Evolutionary conservation across 2,888 invertebrate genomes (phyloP).

Genomic region (Cylloceria caligata): DNA sequence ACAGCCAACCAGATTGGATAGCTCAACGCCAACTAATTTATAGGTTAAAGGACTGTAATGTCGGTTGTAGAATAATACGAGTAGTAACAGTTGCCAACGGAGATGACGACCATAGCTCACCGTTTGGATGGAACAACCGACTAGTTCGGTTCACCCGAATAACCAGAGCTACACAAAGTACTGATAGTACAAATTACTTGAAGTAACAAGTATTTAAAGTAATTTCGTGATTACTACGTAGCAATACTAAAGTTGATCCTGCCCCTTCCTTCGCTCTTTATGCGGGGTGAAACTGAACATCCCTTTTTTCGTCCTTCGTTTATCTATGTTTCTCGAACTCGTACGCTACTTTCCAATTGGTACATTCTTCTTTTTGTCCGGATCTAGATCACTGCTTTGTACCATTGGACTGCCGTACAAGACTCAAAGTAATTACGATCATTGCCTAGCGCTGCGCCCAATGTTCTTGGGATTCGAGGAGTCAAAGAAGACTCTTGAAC

Average conservation of each 20-base stretch:
- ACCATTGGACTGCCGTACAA: background rate
- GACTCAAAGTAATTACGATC: constrained; percentile 20
- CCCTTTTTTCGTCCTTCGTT: constrained; percentile 46
- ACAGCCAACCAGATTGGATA: background rate
- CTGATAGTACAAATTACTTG: too few species aligned
- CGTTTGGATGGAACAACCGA: too few species aligned
- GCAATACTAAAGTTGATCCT: constrained; percentile 46
- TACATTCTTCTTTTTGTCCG: constrained; percentile 24
- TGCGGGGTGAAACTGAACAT: constrained; percentile 37
- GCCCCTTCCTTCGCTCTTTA: background rate
- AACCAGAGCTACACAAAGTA: too few species aligned
- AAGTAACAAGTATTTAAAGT: too few species aligned
- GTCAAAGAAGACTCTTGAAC: constrained; percentile 2
- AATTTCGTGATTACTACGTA: too few species aligned
- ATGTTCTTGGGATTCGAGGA: background rate
- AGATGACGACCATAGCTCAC: too few species aligned
- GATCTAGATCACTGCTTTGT: constrained; percentile 12
- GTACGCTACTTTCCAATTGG: background rate
- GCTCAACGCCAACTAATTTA: too few species aligned
- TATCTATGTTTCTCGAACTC: constrained; percentile 34
- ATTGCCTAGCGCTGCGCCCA: background rate
- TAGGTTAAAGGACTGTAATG: too few species aligned
- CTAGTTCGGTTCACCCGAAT: too few species aligned
- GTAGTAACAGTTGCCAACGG: too few species aligned
- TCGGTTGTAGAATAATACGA: too few species aligned